Evolutionary conservation across 2,797 vertebrate genomes (phyloP), one percentile per base, ranked within the genome.

Genomic region (Leptoclinus maculatus): DNA sequence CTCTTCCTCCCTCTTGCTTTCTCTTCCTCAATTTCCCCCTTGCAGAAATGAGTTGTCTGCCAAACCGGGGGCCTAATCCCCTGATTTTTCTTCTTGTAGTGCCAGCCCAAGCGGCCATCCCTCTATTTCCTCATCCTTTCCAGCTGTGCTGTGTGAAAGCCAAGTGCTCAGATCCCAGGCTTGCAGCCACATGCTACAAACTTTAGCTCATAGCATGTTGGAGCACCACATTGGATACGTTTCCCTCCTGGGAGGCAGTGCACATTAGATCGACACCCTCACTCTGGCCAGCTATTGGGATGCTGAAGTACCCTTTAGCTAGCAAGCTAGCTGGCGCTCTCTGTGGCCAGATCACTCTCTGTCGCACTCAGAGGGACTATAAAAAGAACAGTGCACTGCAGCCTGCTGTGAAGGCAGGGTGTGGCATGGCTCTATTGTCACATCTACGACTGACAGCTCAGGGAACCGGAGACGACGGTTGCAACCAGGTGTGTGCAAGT

Each of bases 341-440:
- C 74, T 80, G 67, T 78, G 84, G 87, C 86, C 85, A 72, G 85
- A 88, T 85, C 83, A 85, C 71, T 74, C 82, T 88, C 36, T 25
- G 71, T 49, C 54, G 76, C 86, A 85, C 88, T 86, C 72, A 45
- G 57, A 86, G 79, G 56, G 80, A 84, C 90, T 91, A 90, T 89
- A 92, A 93, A 94, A 94, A 92, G 88, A 88, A 85, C 76, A 82
- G 84, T 76, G 74, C 64, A 34, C 84, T 78, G 83, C 83, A 86
- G 88, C 74, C 83, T 57, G 84, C 83, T 86, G 86, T 86, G 83
- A 63, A 69, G 83, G 77, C 72, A 69, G 89, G 84, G 86, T 76
- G 91, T 84, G 86, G 90, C 72, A 9, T 9, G 58, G 77, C 82
- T 86, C 80, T n/a, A 66, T 70, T 88, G 81, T 91, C 85, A 86